Percentiles rank a stretch among this genome's conserved stretches.
Evolutionary conservation across 2,888 invertebrate species (phyloP).

Genomic region (Dasysyrphus albostriatus): DNA sequence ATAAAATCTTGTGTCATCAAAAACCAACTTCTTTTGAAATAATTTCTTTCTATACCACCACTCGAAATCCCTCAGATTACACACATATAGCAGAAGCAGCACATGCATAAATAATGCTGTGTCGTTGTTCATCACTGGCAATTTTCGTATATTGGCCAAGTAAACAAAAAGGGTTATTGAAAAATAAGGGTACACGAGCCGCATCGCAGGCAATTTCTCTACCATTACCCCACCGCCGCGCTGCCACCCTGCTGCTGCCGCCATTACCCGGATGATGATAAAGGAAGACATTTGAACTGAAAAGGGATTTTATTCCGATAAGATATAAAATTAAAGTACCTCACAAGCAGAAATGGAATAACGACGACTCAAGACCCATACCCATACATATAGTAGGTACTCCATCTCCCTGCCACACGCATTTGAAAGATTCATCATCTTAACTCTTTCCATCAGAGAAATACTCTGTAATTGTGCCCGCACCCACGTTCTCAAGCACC

Average conservation of each 20-base stretch:
- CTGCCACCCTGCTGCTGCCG: background rate
- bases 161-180: conserved; percentile 76
- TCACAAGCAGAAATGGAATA: conserved; percentile 25
- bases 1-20: conserved; percentile 72
- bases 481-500: conserved; percentile 57
- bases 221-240: conserved; percentile 17
- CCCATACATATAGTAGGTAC: conserved; percentile 15
- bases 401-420: conserved; percentile 43
- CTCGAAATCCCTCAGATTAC: conserved; percentile 38
- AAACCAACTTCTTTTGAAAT: conserved; percentile 68
- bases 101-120: conserved; percentile 70
- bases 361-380: background rate
- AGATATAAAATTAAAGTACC: conserved; percentile 72
- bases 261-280: conserved; percentile 27
- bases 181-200: conserved; percentile 68
- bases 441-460: conserved; percentile 37
- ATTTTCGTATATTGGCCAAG: conserved; percentile 69
- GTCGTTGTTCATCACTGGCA: conserved; percentile 51
- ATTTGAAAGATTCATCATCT: conserved; percentile 71
- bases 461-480: conserved; percentile 41
- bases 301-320: conserved; percentile 61
- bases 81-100: conserved; percentile 43
- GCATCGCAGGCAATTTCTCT: conserved; percentile 57
- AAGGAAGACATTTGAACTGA: conserved; percentile 45
- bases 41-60: conserved; percentile 28